Conservation (phyloP, 1,140 invertebrate genomes). For the Pseudomyrmex dendroicus region DNA sequence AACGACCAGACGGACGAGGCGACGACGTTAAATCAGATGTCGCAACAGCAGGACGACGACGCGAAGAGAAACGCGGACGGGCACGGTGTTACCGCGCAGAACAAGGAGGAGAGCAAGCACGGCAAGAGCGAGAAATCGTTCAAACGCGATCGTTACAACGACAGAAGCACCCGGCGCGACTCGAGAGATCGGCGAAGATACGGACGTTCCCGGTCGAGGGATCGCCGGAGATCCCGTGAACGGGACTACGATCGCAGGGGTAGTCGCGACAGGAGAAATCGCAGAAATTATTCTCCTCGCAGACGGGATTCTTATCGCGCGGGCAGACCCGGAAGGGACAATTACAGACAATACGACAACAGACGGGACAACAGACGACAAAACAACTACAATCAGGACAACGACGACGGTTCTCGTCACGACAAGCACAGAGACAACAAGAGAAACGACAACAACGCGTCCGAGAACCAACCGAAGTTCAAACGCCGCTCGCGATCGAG, state of each 20-base stretch:
- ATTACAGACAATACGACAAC: slow-evolving; percentile 70
- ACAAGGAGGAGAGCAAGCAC: slow-evolving; percentile 72
- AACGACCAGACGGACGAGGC: slow-evolving; percentile 68
- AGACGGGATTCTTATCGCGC: slow-evolving; percentile 73
- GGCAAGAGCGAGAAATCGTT: slow-evolving; percentile 69
- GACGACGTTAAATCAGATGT: slow-evolving; percentile 66
- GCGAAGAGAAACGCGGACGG: slow-evolving; percentile 61
- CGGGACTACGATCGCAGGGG: slow-evolving; percentile 72
- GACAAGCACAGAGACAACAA: slow-evolving; percentile 62
- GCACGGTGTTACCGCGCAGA: slow-evolving; percentile 64
- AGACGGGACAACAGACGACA: slow-evolving; percentile 67
- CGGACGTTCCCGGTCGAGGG: slow-evolving; percentile 77
- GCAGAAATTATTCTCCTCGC: slow-evolving; percentile 75
- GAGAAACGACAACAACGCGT: slow-evolving; percentile 54
- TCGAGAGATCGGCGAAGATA: slow-evolving; percentile 75
- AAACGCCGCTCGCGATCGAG: slow-evolving; percentile 79
- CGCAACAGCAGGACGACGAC: slow-evolving; percentile 67
- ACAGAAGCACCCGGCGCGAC: slow-evolving; percentile 72
- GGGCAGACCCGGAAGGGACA: slow-evolving; percentile 71
- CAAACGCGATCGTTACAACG: slow-evolving; percentile 70
- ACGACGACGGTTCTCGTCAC: slow-evolving; percentile 56
- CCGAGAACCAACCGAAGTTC: slow-evolving; percentile 75
- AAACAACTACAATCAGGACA: slow-evolving; percentile 73
- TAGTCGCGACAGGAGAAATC: slow-evolving; percentile 77
- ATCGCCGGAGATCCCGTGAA: slow-evolving; percentile 75